Percentiles rank a stretch among this genome's conserved stretches.
These are phyloP conservation scores for Heliconius himera DNA, from an alignment of 1,140 invertebrate genomes.

Conservation along the genomic window DNA sequence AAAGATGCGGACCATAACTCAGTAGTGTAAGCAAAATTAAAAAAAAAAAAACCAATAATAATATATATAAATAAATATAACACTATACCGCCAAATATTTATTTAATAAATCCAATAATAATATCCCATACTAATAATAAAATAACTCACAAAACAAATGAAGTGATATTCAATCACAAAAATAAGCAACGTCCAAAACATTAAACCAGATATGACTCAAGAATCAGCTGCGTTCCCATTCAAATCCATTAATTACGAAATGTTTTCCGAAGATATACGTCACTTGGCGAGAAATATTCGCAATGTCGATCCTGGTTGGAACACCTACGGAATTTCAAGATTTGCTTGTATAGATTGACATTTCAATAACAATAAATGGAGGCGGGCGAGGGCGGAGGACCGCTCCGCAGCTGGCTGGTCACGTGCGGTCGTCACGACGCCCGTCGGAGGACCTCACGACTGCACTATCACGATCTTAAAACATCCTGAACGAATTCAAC, in stretches of 20 bases:
- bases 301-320: conserved; percentile 32
- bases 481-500: conserved; percentile 32
- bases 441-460: conserved; percentile 55
- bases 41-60: too few species aligned
- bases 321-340: conserved; percentile 41
- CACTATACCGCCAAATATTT: background rate
- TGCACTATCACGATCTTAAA: conserved; percentile 55
- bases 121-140: background rate
- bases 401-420: conserved; percentile 50
- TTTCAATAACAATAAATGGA: conserved; percentile 57
- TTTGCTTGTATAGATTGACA: conserved; percentile 45
- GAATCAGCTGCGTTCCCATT: conserved; percentile 35
- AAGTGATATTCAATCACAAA: background rate
- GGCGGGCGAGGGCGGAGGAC: conserved; percentile 45
- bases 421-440: conserved; percentile 71
- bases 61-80: too few species aligned
- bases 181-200: background rate
- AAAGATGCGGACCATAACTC: too few species aligned
- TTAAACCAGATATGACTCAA: conserved; percentile 30
- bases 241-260: conserved; percentile 42
- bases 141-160: background rate
- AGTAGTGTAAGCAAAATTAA: too few species aligned
- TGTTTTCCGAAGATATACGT: conserved; percentile 33
- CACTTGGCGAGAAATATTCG: conserved; percentile 35
- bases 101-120: background rate